A percentile compares a stretch with the other conserved stretches of the same genome.
Evolutionary conservation across 2,797 vertebrate species (phyloP).

Genomic region (Pagetopsis macropterus): DNA sequence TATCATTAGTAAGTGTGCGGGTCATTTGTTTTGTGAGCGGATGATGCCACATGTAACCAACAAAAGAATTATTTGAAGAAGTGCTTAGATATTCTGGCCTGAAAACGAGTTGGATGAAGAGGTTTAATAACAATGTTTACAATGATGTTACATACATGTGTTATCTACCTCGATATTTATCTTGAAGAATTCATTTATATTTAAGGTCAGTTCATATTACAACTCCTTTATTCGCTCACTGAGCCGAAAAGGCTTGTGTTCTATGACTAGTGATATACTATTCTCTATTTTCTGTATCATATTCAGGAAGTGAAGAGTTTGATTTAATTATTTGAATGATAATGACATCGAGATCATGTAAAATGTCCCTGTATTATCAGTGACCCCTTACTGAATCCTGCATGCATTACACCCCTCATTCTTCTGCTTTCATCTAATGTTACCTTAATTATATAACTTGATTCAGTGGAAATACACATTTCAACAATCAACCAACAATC

Average conservation of each 20-base stretch:
- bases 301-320: not conserved
- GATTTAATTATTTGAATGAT: not conserved
- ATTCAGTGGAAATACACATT: constrained; percentile 7
- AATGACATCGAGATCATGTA: not conserved
- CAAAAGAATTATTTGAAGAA: not conserved
- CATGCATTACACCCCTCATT: constrained; percentile 21
- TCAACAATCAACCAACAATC: constrained; percentile 6
- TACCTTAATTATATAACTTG: not conserved
- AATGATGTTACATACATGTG: not conserved
- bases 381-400: constrained; percentile 21
- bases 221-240: not conserved
- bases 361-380: not conserved
- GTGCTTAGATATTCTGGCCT: not conserved
- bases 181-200: not conserved
- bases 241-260: not conserved
- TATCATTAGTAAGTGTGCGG: not conserved
- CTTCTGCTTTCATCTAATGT: not conserved
- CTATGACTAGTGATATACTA: not conserved
- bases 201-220: not conserved
- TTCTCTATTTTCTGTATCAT: not conserved
- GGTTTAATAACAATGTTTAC: not conserved
- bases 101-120: not conserved
- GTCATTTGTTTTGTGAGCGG: not conserved
- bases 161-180: not conserved
- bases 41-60: not conserved